These are phyloP conservation scores for Apogon talboti DNA, from an alignment of 2,797 vertebrate genomes.

Conservation along the genomic window DNA sequence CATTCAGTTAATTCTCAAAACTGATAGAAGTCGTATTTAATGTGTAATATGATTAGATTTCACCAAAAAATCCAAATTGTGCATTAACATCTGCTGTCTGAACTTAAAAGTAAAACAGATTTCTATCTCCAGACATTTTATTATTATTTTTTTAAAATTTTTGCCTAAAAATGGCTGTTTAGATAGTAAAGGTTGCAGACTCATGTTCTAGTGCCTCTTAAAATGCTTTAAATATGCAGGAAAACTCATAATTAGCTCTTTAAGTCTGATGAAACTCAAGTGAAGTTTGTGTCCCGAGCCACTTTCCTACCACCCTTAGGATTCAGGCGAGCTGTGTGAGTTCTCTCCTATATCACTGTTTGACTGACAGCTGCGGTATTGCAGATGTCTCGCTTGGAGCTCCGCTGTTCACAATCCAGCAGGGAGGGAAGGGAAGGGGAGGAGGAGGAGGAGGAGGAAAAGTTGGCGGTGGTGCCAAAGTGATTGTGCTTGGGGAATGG, in stretches of 20 bases:
- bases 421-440: slow-evolving; percentile 4
- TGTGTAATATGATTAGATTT: no score
- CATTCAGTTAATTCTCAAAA: no score
- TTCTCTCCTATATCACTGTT: slow-evolving; percentile 34
- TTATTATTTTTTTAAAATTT: no score
- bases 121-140: no score
- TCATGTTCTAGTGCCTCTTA: slow-evolving; percentile 1
- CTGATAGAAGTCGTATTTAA: no score
- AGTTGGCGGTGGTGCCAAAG: slow-evolving; percentile 64
- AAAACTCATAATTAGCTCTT: slow-evolving; percentile 24
- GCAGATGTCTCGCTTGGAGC: slow-evolving; percentile 62
- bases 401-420: slow-evolving; percentile 40
- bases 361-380: slow-evolving; percentile 75
- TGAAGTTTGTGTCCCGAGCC: slow-evolving; percentile 28
- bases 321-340: slow-evolving; percentile 37
- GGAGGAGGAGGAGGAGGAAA: slow-evolving; percentile 1
- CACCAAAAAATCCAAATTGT: no score
- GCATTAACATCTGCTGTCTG: no score
- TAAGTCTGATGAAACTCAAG: slow-evolving; percentile 39
- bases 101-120: no score
- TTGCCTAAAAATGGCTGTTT: no score
- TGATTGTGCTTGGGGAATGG: slow-evolving; percentile 78
- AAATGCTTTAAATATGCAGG: slow-evolving; percentile 22
- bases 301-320: slow-evolving; percentile 25
- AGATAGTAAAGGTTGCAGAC: no score